Conservation (phyloP, 2,888 invertebrate genomes). For the Galerucella calmariensis region DNA sequence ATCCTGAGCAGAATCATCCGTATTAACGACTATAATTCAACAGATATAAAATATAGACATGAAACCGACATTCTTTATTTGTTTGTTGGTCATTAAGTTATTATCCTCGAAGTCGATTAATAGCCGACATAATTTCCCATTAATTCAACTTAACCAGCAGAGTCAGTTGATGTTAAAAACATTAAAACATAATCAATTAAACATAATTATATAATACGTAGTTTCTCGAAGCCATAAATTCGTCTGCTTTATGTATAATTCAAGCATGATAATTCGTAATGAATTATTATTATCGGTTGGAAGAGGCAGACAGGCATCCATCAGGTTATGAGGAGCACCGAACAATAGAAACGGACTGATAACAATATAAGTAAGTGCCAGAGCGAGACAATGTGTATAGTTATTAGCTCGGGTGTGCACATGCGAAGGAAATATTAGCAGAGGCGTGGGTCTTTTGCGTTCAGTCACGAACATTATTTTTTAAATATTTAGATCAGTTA, state of each 20-base stretch:
- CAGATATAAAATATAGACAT: background rate
- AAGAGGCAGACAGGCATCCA: constrained; percentile 43
- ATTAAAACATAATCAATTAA: constrained; percentile 41
- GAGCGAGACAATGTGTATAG: constrained; percentile 58
- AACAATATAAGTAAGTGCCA: constrained; percentile 58
- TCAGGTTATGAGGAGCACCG: constrained; percentile 33
- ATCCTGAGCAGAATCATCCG: too few species aligned
- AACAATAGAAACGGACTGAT: constrained; percentile 48
- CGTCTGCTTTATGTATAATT: constrained; percentile 36
- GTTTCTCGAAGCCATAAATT: constrained; percentile 40
- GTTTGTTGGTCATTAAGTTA: background rate
- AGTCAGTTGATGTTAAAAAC: constrained; percentile 39
- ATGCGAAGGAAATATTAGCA: constrained; percentile 60
- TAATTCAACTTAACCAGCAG: constrained; percentile 28
- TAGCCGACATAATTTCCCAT: constrained; percentile 22
- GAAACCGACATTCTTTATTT: background rate
- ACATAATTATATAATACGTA: constrained; percentile 33
- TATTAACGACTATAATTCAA: background rate
- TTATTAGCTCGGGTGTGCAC: constrained; percentile 55
- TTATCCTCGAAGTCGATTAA: background rate
- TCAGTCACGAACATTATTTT: constrained; percentile 53
- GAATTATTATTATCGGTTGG: constrained; percentile 41
- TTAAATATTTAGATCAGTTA: background rate
- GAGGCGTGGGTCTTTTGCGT: constrained; percentile 31
- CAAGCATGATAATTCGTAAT: constrained; percentile 39